These are phyloP conservation scores for Alethe castanea DNA, from an alignment of 2,113 vertebrate species.

Conservation along the genomic window DNA sequence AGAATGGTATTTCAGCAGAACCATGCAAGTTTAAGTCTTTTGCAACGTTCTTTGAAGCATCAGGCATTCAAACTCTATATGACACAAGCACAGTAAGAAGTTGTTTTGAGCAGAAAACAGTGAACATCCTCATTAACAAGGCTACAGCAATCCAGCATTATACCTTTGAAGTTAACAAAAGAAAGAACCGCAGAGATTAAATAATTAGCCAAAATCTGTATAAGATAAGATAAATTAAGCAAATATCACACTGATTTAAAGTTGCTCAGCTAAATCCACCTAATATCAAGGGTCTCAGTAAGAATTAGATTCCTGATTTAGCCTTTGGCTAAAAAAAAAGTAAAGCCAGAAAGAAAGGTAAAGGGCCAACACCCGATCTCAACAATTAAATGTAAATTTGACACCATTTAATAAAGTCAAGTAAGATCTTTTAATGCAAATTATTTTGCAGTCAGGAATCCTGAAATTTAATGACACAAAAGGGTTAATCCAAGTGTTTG, in stretches of 20 bases:
- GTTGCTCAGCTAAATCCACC: neutral
- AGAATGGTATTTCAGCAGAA: neutral
- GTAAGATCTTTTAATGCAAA: neutral
- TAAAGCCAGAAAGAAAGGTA: neutral
- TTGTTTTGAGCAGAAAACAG: neutral
- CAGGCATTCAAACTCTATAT: neutral
- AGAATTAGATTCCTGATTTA: neutral
- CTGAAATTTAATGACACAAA: neutral
- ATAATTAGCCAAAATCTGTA: neutral
- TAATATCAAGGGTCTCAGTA: neutral
- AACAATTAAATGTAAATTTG: neutral
- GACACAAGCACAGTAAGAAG: neutral
- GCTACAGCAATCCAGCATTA: neutral
- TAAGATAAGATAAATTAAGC: neutral
- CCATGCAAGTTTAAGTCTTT: neutral
- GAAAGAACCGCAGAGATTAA: neutral
- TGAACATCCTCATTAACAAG: neutral
- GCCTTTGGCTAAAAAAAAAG: neutral
- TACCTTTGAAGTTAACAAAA: neutral
- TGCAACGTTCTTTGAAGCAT: neutral
- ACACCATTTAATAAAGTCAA: neutral
- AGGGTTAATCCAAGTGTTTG: neutral
- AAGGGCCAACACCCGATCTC: neutral
- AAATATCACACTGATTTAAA: neutral
- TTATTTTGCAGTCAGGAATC: neutral